Evolutionary conservation across 2,113 vertebrate genomes (phyloP).

Genomic region (Lamprotornis superbus): DNA sequence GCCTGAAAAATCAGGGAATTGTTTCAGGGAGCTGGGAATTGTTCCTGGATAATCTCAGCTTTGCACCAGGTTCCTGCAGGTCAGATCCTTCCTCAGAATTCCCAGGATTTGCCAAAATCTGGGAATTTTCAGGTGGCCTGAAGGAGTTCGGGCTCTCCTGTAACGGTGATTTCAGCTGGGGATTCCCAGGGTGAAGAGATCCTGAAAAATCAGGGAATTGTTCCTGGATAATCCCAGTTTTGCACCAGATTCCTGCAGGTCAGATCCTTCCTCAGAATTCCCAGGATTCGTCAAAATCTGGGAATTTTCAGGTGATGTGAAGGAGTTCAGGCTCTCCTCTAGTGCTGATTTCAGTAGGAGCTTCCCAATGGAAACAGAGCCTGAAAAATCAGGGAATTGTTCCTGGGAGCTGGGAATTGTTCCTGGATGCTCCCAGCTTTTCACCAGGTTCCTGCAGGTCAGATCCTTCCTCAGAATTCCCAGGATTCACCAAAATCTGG

Average conservation of each 20-base stretch:
- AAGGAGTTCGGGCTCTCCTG: too few species aligned
- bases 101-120: not conserved
- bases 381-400: not conserved
- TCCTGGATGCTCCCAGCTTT: not conserved
- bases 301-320: not conserved
- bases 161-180: too few species aligned
- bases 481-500: too few species aligned
- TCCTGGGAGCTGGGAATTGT: not conserved
- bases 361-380: rapidly evolving
- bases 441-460: too few species aligned
- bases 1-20: not conserved
- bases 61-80: not conserved
- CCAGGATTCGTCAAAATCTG: too few species aligned
- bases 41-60: not conserved
- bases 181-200: too few species aligned
- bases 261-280: too few species aligned
- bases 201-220: too few species aligned
- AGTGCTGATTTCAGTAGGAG: not conserved
- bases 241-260: too few species aligned
- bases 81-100: not conserved
- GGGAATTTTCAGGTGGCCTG: too few species aligned
- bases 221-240: not conserved
- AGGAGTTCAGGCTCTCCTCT: too few species aligned
- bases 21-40: not conserved
- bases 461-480: too few species aligned